Conservation (phyloP, 2,113 vertebrate genomes). For the Rissa tridactyla region DNA sequence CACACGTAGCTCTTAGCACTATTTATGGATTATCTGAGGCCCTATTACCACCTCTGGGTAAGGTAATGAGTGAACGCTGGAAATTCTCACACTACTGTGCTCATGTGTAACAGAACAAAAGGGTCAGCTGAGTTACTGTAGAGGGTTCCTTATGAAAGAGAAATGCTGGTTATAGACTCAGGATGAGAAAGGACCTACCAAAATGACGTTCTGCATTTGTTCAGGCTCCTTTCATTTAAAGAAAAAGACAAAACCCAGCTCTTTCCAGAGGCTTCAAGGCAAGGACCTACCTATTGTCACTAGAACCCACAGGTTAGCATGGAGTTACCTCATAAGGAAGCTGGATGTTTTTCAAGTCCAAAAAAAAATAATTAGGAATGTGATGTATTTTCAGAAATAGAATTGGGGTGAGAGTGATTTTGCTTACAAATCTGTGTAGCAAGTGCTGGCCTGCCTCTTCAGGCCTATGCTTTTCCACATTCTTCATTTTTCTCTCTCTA, state of each 20-base stretch:
- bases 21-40: constrained; percentile 40
- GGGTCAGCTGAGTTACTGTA: not conserved
- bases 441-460: not conserved
- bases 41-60: not conserved
- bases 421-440: not conserved
- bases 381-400: not conserved
- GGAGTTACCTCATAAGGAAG: not conserved
- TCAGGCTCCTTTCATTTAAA: constrained; percentile 24
- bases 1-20: not conserved
- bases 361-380: not conserved
- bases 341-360: not conserved
- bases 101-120: constrained; percentile 11
- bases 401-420: not conserved
- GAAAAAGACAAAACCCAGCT: not conserved
- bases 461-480: not conserved
- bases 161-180: not conserved
- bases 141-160: constrained; percentile 11
- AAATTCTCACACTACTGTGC: not conserved
- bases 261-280: not conserved
- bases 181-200: not conserved
- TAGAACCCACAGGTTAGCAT: not conserved
- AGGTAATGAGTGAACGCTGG: constrained; percentile 40
- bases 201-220: not conserved
- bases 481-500: not conserved
- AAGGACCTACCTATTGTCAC: not conserved